Conservation (phyloP, 2,797 vertebrate species). For the Acipenser transmontanus region DNA sequence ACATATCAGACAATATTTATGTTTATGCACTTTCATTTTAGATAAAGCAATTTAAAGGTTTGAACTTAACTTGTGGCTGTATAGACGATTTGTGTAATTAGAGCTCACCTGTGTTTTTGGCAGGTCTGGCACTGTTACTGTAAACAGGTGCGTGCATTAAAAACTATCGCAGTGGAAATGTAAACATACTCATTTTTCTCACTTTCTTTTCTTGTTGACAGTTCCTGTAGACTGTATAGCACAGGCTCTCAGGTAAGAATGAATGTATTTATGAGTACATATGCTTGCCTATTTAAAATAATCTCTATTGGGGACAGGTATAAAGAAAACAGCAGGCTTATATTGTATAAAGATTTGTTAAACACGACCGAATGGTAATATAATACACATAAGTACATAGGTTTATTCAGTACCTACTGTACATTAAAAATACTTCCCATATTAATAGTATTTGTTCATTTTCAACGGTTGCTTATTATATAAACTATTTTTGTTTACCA, state of each 20-base stretch:
- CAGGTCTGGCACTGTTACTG: slow-evolving; percentile 25
- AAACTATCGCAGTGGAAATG: slow-evolving; percentile 42
- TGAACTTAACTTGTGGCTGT: too few relatives aligned
- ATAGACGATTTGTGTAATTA: background rate
- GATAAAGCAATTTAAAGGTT: too few relatives aligned
- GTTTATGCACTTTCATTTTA: too few relatives aligned
- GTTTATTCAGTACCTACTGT: too few relatives aligned
- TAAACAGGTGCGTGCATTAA: slow-evolving; percentile 34
- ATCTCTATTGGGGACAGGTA: slow-evolving; percentile 1
- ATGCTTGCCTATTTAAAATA: slow-evolving; percentile 21
- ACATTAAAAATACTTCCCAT: too few relatives aligned
- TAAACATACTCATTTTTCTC: slow-evolving; percentile 56
- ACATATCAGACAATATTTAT: too few relatives aligned
- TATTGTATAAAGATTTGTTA: slow-evolving; percentile 7
- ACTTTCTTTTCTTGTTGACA: slow-evolving; percentile 57
- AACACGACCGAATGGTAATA: background rate
- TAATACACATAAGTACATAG: too few relatives aligned
- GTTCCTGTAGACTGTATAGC: slow-evolving; percentile 72
- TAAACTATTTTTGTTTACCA: too few relatives aligned
- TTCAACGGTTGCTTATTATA: too few relatives aligned
- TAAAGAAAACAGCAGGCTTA: background rate
- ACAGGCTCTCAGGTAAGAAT: slow-evolving; percentile 83
- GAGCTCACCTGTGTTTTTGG: slow-evolving; percentile 39
- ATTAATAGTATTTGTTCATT: too few relatives aligned
- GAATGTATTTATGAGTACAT: slow-evolving; percentile 19